A percentile compares a stretch with the other conserved stretches of the same genome.
These are phyloP conservation scores for Escarpia spicata DNA, from an alignment of 2,888 invertebrate genomes.

Conservation along the genomic window DNA sequence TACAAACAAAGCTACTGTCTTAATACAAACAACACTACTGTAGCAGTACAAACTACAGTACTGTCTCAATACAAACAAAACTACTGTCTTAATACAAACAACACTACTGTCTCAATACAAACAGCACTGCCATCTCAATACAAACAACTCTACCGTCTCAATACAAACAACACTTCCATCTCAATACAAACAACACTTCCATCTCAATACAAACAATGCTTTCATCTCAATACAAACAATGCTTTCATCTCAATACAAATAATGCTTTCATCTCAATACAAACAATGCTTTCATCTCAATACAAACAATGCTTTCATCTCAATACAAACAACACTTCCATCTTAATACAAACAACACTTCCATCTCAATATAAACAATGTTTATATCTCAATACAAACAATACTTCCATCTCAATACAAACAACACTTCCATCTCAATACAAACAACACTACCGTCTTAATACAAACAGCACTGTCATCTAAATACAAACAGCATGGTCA, in stretches of 20 bases:
- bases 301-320: neutral
- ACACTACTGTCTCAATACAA: neutral
- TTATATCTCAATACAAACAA: neutral
- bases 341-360: neutral
- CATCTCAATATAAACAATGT: neutral
- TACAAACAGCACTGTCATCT: neutral
- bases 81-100: neutral
- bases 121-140: neutral
- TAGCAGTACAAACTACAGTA: neutral
- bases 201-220: neutral
- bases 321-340: neutral
- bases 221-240: neutral
- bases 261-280: neutral
- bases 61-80: neutral
- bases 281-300: neutral
- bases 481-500: neutral
- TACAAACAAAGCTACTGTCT: neutral
- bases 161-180: neutral
- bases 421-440: neutral
- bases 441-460: neutral
- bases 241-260: neutral
- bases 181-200: neutral
- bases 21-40: neutral
- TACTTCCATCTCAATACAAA: neutral
- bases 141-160: neutral